Evolutionary conservation across 2,797 vertebrate genomes (phyloP), one percentile per base, ranked within the genome.

Genomic region (Smutsia gigantea): DNA sequence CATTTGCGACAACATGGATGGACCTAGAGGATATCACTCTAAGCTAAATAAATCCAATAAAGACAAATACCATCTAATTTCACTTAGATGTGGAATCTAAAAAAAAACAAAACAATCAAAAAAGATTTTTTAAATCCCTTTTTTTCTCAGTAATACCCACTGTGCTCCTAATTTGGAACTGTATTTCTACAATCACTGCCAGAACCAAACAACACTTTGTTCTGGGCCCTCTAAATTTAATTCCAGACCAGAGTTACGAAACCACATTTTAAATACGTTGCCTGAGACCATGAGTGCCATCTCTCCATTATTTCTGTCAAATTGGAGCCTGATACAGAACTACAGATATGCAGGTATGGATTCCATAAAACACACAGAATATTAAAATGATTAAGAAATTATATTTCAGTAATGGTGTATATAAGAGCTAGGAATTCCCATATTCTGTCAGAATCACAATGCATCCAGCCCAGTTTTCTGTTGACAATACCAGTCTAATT

Each of bases 301-400:
- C 18, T 84, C 8, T 39, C 39, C 12, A 64, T 91, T 14, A 63
- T 49, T 87, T 92, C 75, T 74, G 55, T 37, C 53, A 74, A 87
- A 34, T 77, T 27, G 3, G 8, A 63, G 7, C 37, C 25, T 66
- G 42, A 78, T 1, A 57, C 15, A 37, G 75, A 69, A 75, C 8
- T 46, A 46, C 31, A 15, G 17, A 55, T 51, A 63, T 5, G 5
- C 34, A 85, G 14, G 39, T 17, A 68, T 31, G 15, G 42, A 88
- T 88, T 53, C 27, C 49, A 91, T 42, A 55, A 90, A 84, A 49
- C 42, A 90, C 27, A 95, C 1, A 61, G 25, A 64, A 53, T 68
- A 85, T 74, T 79, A 55, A 88, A 69, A 74, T 69, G 46, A 31
- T 69, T 94, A 92, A 61, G 51, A 83, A 90, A 87, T 74, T 42